Evolutionary conservation across 1,140 invertebrate genomes (phyloP).

Genomic region (Musca domestica): DNA sequence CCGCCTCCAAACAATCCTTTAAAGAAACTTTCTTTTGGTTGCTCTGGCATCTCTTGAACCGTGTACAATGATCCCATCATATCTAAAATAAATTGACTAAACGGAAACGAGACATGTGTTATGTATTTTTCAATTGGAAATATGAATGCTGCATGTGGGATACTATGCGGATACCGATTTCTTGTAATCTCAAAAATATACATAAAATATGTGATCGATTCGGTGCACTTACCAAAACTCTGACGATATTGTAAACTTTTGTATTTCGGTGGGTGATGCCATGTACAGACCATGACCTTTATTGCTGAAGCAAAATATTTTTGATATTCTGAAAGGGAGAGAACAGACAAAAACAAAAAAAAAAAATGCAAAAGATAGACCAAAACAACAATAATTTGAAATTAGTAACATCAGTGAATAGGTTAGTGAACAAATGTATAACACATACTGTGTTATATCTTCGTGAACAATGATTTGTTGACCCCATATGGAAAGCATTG

Average conservation of each 20-base stretch:
- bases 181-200: no score
- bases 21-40: constrained; percentile 95
- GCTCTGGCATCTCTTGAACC: constrained; percentile 89
- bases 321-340: constrained; percentile 73
- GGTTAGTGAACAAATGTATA: neutral
- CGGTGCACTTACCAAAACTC: constrained; percentile 80
- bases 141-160: no score
- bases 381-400: neutral
- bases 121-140: no score
- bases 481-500: constrained; percentile 95
- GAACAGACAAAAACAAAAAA: constrained; percentile 5
- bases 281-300: constrained; percentile 93
- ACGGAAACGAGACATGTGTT: neutral
- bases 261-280: constrained; percentile 90
- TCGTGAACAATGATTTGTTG: constrained; percentile 95
- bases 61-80: constrained; percentile 92
- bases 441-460: constrained; percentile 91
- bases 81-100: constrained; percentile 76
- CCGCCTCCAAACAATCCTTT: constrained; percentile 90
- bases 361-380: no score
- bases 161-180: no score
- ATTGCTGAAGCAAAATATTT: constrained; percentile 95
- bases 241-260: constrained; percentile 92
- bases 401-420: neutral
- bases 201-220: no score